Evolutionary conservation across 2,797 vertebrate species (phyloP).

Genomic region (Lagodon rhomboides): DNA sequence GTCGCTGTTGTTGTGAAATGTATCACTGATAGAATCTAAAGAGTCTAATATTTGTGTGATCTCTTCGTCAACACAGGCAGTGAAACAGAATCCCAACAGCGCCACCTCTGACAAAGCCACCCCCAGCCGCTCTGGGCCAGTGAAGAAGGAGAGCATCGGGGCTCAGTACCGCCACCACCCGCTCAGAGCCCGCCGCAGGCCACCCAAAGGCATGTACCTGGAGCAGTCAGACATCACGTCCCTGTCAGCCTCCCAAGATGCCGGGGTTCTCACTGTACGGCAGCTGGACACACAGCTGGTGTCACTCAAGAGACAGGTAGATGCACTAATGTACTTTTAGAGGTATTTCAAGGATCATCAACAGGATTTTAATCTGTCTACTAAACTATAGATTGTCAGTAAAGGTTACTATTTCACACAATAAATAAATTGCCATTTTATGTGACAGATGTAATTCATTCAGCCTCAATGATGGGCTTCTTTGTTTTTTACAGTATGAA

Average conservation of each 20-base stretch:
- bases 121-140: constrained; percentile 81
- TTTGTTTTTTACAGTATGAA: background rate
- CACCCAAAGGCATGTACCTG: constrained; percentile 95
- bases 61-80: constrained; percentile 48
- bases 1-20: background rate
- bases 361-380: background rate
- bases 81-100: constrained; percentile 78
- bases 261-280: constrained; percentile 87
- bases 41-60: background rate
- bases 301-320: constrained; percentile 93
- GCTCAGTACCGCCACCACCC: constrained; percentile 94
- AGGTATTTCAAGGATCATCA: background rate
- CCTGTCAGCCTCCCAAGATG: constrained; percentile 88
- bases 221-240: constrained; percentile 89
- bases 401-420: background rate
- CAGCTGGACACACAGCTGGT: constrained; percentile 92
- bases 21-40: background rate
- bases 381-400: background rate
- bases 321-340: background rate
- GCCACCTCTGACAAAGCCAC: constrained; percentile 70
- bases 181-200: constrained; percentile 89
- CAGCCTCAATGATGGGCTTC: background rate
- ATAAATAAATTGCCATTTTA: background rate
- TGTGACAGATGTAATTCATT: background rate
- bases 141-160: constrained; percentile 89